A percentile compares a stretch with the other conserved stretches of the same genome.
These are phyloP conservation scores for Arctocebus calabarensis DNA, from an alignment of 2,797 vertebrate genomes.

Conservation along the genomic window DNA sequence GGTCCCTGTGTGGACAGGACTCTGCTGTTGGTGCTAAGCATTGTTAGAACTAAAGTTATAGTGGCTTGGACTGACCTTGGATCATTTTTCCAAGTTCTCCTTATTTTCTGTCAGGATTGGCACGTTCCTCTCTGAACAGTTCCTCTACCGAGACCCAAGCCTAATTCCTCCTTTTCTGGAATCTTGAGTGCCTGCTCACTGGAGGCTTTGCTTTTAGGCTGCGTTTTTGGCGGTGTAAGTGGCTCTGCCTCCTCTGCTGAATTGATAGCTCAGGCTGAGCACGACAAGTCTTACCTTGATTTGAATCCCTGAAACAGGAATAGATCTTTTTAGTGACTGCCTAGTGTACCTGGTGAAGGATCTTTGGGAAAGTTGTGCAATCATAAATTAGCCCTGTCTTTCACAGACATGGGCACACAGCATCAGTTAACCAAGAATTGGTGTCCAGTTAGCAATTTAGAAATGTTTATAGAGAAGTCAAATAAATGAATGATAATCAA, in stretches of 20 bases:
- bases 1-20: background rate
- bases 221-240: background rate
- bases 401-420: no score
- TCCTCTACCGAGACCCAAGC: background rate
- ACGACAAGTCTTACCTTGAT: background rate
- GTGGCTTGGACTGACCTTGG: background rate
- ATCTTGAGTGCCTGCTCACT: background rate
- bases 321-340: background rate
- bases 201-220: background rate
- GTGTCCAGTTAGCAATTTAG: background rate
- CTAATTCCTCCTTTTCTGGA: background rate
- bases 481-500: no score
- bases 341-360: background rate
- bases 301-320: background rate
- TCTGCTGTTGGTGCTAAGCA: background rate
- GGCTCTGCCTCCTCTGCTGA: background rate
- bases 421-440: background rate
- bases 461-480: background rate
- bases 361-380: background rate
- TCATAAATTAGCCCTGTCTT: background rate
- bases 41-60: background rate
- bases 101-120: background rate
- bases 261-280: background rate
- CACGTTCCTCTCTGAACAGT: background rate
- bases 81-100: background rate